Base-by-base conservation (phyloP, 2,797 vertebrate species). In the Capromys pilorides region DNA sequence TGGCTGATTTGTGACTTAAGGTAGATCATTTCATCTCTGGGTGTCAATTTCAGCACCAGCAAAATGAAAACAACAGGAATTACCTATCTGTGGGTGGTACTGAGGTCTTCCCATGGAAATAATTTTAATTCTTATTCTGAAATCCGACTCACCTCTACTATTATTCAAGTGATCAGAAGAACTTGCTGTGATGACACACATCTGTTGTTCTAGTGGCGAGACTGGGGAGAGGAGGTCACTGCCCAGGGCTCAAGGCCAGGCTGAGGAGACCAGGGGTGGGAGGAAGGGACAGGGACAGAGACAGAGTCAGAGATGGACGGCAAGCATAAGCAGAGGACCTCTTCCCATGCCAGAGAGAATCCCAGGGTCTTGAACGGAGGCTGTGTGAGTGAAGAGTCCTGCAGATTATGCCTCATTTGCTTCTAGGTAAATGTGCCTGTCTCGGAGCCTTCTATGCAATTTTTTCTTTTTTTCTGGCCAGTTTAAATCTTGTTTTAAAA, bases 101-200 rank as follows among this genome's bases (percentile, higher is more conserved):
- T 71, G 31, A 93, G 41, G 45, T 86, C 41, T 93, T 73, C 66
- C 26, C 67, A 57, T 39, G 79, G 59, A 95, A 92, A 78, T 85
- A 88, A 85, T 78, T 78, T 88, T 69, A 82, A 90, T 81, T 36
- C 71, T 95, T 89, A 45, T 71, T 79, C 73, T 77, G 79, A 86
- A 84, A 86, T 61, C 57, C 77, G 64, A 79, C 62, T 59, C 39
- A 78, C 83, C 12, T 78, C 64, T 93, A 93, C 54, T 26, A 73
- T 90, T 33, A 61, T 64, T 64, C 85, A 79, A 86, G 71, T 83
- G 92, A n/a, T 57, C 45, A 33, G 54, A 93, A 87, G 28, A 87
- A 94, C 66, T 57, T 26, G n/a, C 41, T 12, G 1, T 64, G 26
- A 26, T 41, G 26, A 28, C 26, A 13, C 6, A 19, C 1, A 16